These are phyloP conservation scores for Hippoglossus hippoglossus DNA, from an alignment of 2,797 vertebrate species.

Conservation along the genomic window DNA sequence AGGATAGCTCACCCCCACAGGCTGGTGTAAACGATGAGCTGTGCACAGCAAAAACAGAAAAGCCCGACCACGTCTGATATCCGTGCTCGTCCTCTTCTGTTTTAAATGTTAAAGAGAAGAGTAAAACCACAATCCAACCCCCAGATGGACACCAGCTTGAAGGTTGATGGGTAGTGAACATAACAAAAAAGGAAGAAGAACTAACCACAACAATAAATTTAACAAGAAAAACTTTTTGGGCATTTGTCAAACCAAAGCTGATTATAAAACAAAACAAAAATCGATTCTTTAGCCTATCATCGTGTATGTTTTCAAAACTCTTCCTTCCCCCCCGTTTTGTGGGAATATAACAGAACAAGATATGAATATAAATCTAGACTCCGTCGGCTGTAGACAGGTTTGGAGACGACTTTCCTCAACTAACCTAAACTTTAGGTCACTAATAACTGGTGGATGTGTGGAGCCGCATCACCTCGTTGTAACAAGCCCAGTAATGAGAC, in stretches of 20 bases:
- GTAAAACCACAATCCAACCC: constrained; percentile 16
- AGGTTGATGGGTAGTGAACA: constrained; percentile 16
- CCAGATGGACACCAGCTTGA: constrained; percentile 5
- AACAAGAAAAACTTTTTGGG: neutral
- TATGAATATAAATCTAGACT: neutral
- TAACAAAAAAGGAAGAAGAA: neutral
- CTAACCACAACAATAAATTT: neutral
- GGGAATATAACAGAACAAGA: neutral
- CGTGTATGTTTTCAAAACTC: neutral
- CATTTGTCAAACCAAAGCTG: constrained; percentile 18
- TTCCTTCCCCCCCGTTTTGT: neutral
- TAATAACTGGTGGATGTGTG: constrained; percentile 16
- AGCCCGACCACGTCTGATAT: constrained; percentile 4
- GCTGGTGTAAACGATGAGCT: constrained; percentile 13
- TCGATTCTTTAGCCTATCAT: neutral
- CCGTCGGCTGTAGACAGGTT: neutral
- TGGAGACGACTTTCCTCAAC: neutral
- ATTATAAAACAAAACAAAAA: neutral
- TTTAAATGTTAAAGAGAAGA: constrained; percentile 20
- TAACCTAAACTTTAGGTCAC: neutral
- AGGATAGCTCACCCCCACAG: neutral
- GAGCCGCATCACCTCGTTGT: constrained; percentile 2
- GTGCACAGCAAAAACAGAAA: constrained; percentile 23
- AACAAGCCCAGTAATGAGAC: constrained; percentile 2
- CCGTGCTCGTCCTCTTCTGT: constrained; percentile 14